A percentile compares a stretch with the other conserved stretches of the same genome.
Conservation (phyloP, 1,140 invertebrate species). For the Centruroides vittatus region DNA sequence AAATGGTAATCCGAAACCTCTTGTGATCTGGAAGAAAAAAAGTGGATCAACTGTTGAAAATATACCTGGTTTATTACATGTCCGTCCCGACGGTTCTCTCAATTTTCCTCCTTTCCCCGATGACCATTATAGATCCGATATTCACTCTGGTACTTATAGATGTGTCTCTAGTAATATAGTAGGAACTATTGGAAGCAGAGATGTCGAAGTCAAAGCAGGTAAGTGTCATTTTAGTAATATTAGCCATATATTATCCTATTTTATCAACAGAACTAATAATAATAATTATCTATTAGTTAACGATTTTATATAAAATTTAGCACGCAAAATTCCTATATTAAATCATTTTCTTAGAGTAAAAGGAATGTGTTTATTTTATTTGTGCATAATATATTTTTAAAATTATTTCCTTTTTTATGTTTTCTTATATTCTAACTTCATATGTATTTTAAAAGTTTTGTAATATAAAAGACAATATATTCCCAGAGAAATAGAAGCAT, state of each 20-base stretch:
- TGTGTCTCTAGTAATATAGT: constrained; percentile 26
- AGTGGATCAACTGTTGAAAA: constrained; percentile 44
- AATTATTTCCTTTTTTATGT: too few relatives aligned
- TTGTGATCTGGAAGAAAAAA: constrained; percentile 55
- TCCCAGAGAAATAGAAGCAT: too few relatives aligned
- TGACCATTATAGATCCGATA: constrained; percentile 17
- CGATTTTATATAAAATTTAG: too few relatives aligned
- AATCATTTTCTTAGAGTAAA: too few relatives aligned
- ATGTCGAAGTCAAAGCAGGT: constrained; percentile 28
- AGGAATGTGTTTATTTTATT: too few relatives aligned
- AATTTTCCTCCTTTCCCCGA: constrained; percentile 25
- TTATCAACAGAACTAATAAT: too few relatives aligned
- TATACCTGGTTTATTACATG: constrained; percentile 50
- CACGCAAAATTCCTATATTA: too few relatives aligned
- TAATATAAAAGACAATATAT: background rate
- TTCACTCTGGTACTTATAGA: constrained; percentile 26
- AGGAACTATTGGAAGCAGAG: constrained; percentile 25
- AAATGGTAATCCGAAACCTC: constrained; percentile 71
- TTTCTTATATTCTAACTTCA: too few relatives aligned
- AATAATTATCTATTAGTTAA: too few relatives aligned
- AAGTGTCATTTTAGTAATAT: constrained; percentile 5
- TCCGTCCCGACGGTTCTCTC: constrained; percentile 32
- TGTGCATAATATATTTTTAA: too few relatives aligned
- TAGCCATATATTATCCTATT: background rate
- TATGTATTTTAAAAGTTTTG: too few relatives aligned